These are phyloP conservation scores for Hoplias malabaricus DNA, from an alignment of 2,113 vertebrate species.

Conservation along the genomic window DNA sequence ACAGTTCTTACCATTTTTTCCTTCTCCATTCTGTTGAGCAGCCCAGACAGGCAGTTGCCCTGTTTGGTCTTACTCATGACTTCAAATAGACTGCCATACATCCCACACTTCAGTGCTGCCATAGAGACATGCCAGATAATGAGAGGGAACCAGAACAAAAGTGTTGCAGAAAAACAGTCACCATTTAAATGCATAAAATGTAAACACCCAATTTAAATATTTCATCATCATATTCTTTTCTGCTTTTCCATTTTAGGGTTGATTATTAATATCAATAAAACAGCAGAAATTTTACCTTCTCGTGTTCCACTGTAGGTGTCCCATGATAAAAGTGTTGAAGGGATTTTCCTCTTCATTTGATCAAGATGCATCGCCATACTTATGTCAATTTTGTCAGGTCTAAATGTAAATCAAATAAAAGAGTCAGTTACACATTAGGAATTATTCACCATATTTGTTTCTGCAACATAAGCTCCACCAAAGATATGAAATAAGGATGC, in stretches of 20 bases:
- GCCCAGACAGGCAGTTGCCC: constrained; percentile 80
- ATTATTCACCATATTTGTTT: neutral
- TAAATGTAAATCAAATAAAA: constrained; percentile 48
- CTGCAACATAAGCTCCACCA: neutral
- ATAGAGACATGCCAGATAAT: constrained; percentile 9
- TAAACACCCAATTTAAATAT: neutral
- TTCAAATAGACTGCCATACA: constrained; percentile 92
- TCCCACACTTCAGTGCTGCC: constrained; percentile 82
- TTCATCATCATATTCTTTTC: too few species aligned
- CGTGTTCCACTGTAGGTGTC: constrained; percentile 79
- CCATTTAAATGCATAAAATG: neutral
- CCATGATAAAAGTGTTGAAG: constrained; percentile 80
- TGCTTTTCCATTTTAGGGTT: too few species aligned
- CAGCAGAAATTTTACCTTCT: constrained; percentile 79
- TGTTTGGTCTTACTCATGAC: constrained; percentile 87
- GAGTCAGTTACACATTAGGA: neutral
- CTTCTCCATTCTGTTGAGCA: constrained; percentile 88
- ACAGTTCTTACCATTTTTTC: constrained; percentile 84
- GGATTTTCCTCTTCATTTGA: constrained; percentile 84
- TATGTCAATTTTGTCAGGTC: constrained; percentile 89
- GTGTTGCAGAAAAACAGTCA: neutral
- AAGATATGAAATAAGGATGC: neutral
- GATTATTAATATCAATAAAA: neutral
- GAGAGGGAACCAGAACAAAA: neutral
- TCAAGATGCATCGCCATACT: constrained; percentile 85